Percentiles rank a stretch among this genome's conserved stretches.
These are phyloP conservation scores for Gallinago solitaria DNA, from an alignment of 2,797 vertebrate species.

Conservation along the genomic window DNA sequence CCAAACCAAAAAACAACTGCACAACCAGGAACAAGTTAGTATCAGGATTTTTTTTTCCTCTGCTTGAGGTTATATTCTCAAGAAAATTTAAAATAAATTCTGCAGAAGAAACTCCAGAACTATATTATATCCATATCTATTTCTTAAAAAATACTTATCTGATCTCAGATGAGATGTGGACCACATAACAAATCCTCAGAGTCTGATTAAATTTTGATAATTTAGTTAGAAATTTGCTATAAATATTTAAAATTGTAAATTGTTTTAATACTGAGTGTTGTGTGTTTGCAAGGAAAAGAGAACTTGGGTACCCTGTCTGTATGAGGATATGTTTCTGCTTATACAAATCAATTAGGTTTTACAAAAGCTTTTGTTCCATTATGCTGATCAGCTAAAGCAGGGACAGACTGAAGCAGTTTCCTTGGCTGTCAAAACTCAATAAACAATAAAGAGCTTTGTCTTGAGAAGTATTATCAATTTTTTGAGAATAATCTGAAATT, in stretches of 20 bases:
- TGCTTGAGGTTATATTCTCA: not conserved
- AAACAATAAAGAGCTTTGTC: not conserved
- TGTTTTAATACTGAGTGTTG: not conserved
- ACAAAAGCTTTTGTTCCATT: not conserved
- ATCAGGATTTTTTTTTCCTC: not conserved
- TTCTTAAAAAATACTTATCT: not conserved
- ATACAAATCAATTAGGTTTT: not conserved
- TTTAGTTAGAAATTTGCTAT: not conserved
- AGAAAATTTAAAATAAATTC: not conserved
- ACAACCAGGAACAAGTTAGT: not conserved
- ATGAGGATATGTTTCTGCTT: not conserved
- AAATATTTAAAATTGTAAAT: not conserved
- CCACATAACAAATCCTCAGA: not conserved
- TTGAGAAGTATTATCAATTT: not conserved
- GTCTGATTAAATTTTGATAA: not conserved
- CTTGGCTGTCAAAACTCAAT: not conserved
- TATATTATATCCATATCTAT: not conserved
- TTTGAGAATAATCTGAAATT: not conserved
- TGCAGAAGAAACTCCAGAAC: not conserved
- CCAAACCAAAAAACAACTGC: not conserved
- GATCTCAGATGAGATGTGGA: not conserved
- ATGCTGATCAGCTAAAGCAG: not conserved
- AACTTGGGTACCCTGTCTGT: not conserved
- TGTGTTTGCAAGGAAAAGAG: not conserved
- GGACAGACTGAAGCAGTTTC: not conserved